Conservation (phyloP, 1,140 invertebrate species). For the Zaprionus ornatus region DNA sequence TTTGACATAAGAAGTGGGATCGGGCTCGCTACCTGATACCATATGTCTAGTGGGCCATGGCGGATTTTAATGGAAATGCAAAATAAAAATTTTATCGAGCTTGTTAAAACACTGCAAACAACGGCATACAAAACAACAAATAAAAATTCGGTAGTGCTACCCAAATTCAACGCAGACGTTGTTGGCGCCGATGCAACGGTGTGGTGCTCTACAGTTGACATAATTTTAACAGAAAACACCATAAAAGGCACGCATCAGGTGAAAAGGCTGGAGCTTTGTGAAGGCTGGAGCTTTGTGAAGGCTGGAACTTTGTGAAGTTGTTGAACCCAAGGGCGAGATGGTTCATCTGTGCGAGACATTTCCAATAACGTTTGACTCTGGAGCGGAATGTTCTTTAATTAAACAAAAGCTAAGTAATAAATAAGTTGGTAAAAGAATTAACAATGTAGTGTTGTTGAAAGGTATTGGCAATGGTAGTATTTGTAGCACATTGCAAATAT, state of each 20-base stretch:
- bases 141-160: conserved; percentile 7
- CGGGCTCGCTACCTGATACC: too few species aligned
- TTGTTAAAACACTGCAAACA: conserved; percentile 14
- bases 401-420: background rate
- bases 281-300: too few species aligned
- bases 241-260: too few species aligned
- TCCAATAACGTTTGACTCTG: conserved; percentile 11
- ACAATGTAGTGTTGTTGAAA: background rate
- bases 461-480: conserved; percentile 2
- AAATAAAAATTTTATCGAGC: conserved; percentile 23
- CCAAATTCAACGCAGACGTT: conserved; percentile 17
- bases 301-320: too few species aligned
- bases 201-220: background rate
- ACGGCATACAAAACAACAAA: conserved; percentile 4
- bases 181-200: background rate
- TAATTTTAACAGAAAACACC: background rate
- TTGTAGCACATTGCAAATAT: background rate
- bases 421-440: conserved; percentile 3
- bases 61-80: conserved; percentile 4
- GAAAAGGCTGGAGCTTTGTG: too few species aligned
- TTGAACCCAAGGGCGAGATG: too few species aligned
- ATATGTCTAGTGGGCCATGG: background rate
- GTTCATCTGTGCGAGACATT: background rate
- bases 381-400: conserved; percentile 2
- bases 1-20: background rate